Evolutionary conservation across 2,888 invertebrate genomes (phyloP).

Genomic region (Drosophila subquinaria): DNA sequence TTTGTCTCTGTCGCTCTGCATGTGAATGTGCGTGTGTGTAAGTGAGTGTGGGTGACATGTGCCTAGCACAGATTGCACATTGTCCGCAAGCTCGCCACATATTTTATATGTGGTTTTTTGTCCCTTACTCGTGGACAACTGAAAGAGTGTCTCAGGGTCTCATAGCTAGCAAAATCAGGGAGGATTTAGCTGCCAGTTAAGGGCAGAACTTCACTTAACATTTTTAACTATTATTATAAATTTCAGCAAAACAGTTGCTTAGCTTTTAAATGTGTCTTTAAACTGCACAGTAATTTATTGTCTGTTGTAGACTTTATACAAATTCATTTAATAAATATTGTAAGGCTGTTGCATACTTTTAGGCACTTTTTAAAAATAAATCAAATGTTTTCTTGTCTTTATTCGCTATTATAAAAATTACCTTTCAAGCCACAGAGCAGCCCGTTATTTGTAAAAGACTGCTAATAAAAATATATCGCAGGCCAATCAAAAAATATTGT

Average conservation of each 20-base stretch:
- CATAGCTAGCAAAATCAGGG: not conserved
- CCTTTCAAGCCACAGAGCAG: not conserved
- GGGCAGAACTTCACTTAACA: not conserved
- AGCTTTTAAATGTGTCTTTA: too few relatives aligned
- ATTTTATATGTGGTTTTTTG: conserved; percentile 50
- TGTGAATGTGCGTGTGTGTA: conserved; percentile 12
- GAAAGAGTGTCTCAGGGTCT: conserved; percentile 17
- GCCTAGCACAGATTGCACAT: conserved; percentile 78
- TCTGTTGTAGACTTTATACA: not conserved
- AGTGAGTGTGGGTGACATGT: conserved; percentile 64
- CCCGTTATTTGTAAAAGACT: not conserved
- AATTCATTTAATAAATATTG: not conserved
- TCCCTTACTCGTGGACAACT: conserved; percentile 9
- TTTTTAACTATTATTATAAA: too few relatives aligned
- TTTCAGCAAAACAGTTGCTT: not conserved
- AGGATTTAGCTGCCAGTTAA: not conserved
- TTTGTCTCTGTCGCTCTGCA: conserved; percentile 36
- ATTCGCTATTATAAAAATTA: not conserved
- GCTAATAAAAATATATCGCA: too few relatives aligned
- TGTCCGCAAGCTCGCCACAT: conserved; percentile 62
- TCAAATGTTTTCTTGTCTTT: not conserved
- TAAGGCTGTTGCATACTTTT: not conserved
- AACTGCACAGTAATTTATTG: not conserved
- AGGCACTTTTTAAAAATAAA: not conserved
- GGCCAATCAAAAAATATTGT: too few relatives aligned